phyloP scores from a whole-genome alignment of 2,888 invertebrate genomes.

The Microplitis deprimator region DNA sequence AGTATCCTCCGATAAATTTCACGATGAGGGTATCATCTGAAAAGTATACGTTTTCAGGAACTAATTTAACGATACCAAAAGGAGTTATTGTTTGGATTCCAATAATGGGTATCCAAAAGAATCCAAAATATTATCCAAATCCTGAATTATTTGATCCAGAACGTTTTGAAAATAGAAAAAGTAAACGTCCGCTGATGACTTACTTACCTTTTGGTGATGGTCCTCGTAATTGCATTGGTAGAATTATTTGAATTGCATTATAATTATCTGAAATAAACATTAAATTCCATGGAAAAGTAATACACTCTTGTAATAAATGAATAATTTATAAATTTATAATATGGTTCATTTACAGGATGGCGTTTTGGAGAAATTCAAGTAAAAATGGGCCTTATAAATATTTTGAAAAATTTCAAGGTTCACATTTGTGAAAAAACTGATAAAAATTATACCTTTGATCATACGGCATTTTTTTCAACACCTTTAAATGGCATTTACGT shows the following conservation, averaged over 20 bases:
- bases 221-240: conserved; percentile 60
- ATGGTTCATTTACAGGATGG: neutral
- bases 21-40: conserved; percentile 44
- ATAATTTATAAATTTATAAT: too few relatives aligned
- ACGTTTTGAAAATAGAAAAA: conserved; percentile 52
- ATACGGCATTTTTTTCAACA: conserved; percentile 51
- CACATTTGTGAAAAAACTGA: conserved; percentile 63
- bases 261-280: too few relatives aligned
- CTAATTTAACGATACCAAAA: conserved; percentile 53
- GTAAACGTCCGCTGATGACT: conserved; percentile 52
- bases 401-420: conserved; percentile 64
- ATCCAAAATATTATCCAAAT: conserved; percentile 58
- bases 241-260: conserved; percentile 10
- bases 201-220: conserved; percentile 59
- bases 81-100: conserved; percentile 53
- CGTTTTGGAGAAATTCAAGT: conserved; percentile 64
- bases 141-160: conserved; percentile 59
- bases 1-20: conserved; percentile 54
- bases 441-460: conserved; percentile 55
- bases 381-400: conserved; percentile 65
- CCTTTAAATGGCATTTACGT: conserved; percentile 60
- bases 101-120: conserved; percentile 54
- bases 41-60: conserved; percentile 55
- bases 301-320: too few relatives aligned
- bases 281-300: too few relatives aligned